These are phyloP conservation scores for Tenthredo distinguenda DNA, from an alignment of 2,888 invertebrate genomes.

Conservation along the genomic window DNA sequence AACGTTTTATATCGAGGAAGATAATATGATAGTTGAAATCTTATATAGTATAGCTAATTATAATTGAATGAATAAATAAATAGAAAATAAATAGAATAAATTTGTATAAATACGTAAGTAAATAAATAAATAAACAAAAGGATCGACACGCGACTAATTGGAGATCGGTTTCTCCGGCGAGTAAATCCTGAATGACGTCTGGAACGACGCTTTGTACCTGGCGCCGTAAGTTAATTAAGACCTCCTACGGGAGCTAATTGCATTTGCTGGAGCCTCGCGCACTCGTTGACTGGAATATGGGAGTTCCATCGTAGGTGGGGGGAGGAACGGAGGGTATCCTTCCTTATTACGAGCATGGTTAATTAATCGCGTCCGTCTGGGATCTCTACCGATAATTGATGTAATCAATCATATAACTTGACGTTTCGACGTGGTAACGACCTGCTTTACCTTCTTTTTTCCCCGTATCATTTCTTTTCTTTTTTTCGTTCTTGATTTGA, in stretches of 20 bases:
- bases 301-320: conserved; percentile 19
- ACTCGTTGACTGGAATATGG: conserved; percentile 45
- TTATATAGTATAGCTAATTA: neutral
- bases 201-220: conserved; percentile 47
- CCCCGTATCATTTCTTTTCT: neutral
- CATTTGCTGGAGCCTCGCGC: conserved; percentile 39
- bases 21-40: neutral
- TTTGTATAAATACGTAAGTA: neutral
- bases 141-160: conserved; percentile 37
- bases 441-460: neutral
- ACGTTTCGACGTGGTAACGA: conserved; percentile 43
- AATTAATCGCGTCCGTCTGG: conserved; percentile 50
- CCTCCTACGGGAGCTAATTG: conserved; percentile 50
- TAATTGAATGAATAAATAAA: neutral
- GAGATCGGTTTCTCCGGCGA: conserved; percentile 36
- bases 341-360: conserved; percentile 47
- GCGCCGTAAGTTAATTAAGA: conserved; percentile 47
- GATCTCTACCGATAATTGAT: conserved; percentile 44
- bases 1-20: neutral
- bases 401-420: conserved; percentile 38
- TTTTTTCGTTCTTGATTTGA: neutral
- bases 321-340: neutral
- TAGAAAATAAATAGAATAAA: neutral
- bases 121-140: neutral
- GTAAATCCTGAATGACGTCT: conserved; percentile 48